Evolutionary conservation across 2,113 vertebrate genomes (phyloP), one percentile per base, ranked within the genome.

Genomic region (Scartelaos histophorus): DNA sequence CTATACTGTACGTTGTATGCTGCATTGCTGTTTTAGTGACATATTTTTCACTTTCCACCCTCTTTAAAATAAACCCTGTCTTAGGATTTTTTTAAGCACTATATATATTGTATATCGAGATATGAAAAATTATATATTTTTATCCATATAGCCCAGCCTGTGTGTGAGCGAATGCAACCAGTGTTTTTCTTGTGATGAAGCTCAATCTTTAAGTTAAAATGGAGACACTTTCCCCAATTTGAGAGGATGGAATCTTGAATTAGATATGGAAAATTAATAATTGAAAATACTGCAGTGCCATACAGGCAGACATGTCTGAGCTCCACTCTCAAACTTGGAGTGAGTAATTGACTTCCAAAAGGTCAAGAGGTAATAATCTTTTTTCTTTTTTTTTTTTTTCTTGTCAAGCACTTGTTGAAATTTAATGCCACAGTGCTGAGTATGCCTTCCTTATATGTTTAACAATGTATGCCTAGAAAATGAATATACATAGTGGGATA

Each of bases 191-290:
- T 73, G 49, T 74, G 78, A 57, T 78, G 38, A 16, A 71, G 62
- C 78, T 84, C 54, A 34, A 76, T 89, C 76, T 87, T 54, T 79
- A 70, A 81, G 46, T 67, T 21, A 66, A 78, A 72, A 71, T 5
- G 9, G 66, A 22, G 54, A 11, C 71, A 64, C 71, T 82, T 70
- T 70, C 43, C 24, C 38, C 69, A 79, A 75, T 81, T 75, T 84
- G 76, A 84, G 72, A 82, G 74, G 75, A 74, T 57, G 67, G 69
- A 73, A 79, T 86, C 67, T 69, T 81, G 75, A 87, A 86, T 89
- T 87, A 87, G 83, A 85, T 53, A 83, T 85, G 53, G 80, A 78
- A 45, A 84, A 83, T 86, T 73, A 87, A 90, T 90, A 80, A 86
- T 90, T 83, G 13, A 90, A 85, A 61, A 43, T 0, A 1, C 70